Percentiles rank a stretch among this genome's conserved stretches.
Conservation (phyloP, 2,113 vertebrate genomes). For the Micronycteris hirsuta region DNA sequence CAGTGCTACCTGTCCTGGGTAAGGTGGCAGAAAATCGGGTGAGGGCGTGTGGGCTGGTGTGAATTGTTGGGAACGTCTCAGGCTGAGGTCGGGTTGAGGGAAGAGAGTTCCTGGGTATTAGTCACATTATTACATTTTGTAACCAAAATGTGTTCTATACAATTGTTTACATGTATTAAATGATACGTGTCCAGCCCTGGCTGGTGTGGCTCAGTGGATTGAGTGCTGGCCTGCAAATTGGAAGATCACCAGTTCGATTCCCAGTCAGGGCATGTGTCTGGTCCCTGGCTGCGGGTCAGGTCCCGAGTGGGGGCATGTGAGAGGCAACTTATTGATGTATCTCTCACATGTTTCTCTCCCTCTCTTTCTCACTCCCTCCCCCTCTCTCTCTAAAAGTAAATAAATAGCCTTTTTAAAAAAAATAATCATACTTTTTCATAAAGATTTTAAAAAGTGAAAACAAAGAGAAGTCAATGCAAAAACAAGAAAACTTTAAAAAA, state of each 20-base stretch:
- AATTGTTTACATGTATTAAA: neutral
- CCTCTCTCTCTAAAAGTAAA: too few relatives aligned
- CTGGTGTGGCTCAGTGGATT: too few relatives aligned
- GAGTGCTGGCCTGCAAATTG: too few relatives aligned
- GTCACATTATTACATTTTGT: neutral
- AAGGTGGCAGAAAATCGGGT: neutral
- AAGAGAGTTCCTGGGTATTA: neutral
- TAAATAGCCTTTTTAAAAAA: too few relatives aligned
- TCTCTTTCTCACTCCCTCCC: too few relatives aligned
- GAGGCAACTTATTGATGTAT: too few relatives aligned
- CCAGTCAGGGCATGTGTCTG: too few relatives aligned
- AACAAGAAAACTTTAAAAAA: neutral
- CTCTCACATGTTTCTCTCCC: too few relatives aligned
- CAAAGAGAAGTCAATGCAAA: neutral
- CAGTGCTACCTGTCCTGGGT: neutral
- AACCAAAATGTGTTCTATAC: neutral
- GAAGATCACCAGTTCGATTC: too few relatives aligned
- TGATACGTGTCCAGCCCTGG: neutral
- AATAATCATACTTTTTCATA: neutral
- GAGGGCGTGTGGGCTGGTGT: accelerated
- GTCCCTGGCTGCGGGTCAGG: too few relatives aligned
- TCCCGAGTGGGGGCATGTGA: too few relatives aligned
- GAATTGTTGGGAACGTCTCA: neutral
- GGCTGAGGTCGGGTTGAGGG: neutral
- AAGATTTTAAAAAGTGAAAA: neutral